phyloP scores from a whole-genome alignment of 2,888 invertebrate species.

The Drosophila stalkeri region DNA sequence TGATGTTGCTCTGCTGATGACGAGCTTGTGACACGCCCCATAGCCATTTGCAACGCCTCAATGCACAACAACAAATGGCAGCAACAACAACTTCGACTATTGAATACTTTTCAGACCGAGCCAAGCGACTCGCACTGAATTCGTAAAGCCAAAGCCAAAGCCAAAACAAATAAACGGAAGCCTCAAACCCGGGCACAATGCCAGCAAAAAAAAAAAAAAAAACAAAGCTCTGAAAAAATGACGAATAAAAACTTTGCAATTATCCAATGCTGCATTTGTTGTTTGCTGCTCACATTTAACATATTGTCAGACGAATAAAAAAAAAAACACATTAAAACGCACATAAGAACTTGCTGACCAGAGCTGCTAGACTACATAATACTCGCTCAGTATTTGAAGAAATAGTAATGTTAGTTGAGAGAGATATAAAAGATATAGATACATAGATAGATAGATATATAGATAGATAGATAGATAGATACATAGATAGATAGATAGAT shows the following conservation, averaged over 20 bases:
- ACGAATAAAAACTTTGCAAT: constrained; percentile 61
- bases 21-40: constrained; percentile 78
- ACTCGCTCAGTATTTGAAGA: background rate
- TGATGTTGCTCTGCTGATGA: constrained; percentile 54
- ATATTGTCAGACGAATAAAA: constrained; percentile 43
- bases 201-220: constrained; percentile 21
- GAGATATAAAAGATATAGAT: no score
- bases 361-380: background rate
- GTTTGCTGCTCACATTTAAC: constrained; percentile 52
- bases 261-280: constrained; percentile 62
- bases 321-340: background rate
- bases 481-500: background rate
- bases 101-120: constrained; percentile 63
- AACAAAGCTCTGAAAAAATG: constrained; percentile 16
- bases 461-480: background rate
- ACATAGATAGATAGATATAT: background rate
- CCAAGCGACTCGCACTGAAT: constrained; percentile 64
- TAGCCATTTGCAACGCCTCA: constrained; percentile 76
- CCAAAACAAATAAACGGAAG: constrained; percentile 80
- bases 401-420: no score
- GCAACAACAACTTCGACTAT: constrained; percentile 47
- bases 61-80: constrained; percentile 66
- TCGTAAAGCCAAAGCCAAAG: constrained; percentile 68
- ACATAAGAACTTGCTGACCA: background rate
- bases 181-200: constrained; percentile 55